Evolutionary conservation across 2,113 vertebrate species (phyloP).

Genomic region (Rana temporaria): DNA sequence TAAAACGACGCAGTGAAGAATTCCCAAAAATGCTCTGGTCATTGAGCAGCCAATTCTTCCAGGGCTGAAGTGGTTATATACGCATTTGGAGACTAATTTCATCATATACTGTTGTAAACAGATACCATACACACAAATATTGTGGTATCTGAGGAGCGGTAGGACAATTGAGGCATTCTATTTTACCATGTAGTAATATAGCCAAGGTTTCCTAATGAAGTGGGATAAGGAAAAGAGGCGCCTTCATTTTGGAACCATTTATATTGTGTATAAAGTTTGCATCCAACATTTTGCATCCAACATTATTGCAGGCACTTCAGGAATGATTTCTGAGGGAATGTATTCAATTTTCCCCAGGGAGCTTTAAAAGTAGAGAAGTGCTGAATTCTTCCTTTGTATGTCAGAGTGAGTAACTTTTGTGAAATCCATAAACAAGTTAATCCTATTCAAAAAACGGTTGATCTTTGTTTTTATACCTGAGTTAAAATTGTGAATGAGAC

Average conservation of each 20-base stretch:
- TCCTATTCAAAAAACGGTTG: background rate
- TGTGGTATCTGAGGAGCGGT: background rate
- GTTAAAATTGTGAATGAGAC: background rate
- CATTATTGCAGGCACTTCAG: conserved; percentile 37
- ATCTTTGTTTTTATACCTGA: background rate
- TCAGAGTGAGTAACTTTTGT: conserved; percentile 8
- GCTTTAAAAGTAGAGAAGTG: background rate
- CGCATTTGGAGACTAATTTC: background rate
- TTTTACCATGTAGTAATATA: background rate
- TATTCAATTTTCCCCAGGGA: background rate
- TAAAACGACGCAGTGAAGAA: too few species aligned
- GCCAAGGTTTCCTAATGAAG: conserved; percentile 47
- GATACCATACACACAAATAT: conserved; percentile 8
- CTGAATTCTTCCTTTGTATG: background rate
- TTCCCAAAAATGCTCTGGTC: too few species aligned
- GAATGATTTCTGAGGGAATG: conserved; percentile 26
- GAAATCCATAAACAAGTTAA: background rate
- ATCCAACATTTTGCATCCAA: conserved; percentile 37
- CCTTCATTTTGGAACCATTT: conserved; percentile 42
- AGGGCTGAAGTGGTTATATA: too few species aligned
- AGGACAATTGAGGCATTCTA: conserved; percentile 10
- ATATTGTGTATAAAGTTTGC: conserved; percentile 25
- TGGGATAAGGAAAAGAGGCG: conserved; percentile 33
- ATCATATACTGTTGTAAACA: background rate
- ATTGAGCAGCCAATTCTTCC: too few species aligned